Evolutionary conservation across 1,140 invertebrate genomes (phyloP).

Genomic region (Neuroterus valhalla): DNA sequence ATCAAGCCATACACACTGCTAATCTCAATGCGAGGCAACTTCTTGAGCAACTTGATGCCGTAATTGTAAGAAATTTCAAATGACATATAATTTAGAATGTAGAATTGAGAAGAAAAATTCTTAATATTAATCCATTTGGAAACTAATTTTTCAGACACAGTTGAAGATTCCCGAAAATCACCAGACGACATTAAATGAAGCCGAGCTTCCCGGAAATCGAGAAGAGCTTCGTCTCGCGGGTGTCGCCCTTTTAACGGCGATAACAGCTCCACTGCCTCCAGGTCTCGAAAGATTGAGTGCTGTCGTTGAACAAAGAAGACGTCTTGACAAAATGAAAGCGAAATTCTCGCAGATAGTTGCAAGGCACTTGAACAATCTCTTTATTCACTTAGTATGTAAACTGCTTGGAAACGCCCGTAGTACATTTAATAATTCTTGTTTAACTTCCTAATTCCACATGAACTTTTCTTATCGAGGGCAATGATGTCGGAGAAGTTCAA

Average conservation of each 20-base stretch:
- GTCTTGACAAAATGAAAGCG: conserved; percentile 88
- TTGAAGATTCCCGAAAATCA: conserved; percentile 84
- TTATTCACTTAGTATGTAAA: conserved; percentile 88
- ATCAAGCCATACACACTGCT: conserved; percentile 89
- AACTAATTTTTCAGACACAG: conserved; percentile 74
- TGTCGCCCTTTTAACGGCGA: conserved; percentile 84
- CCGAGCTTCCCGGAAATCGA: conserved; percentile 84
- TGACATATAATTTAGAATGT: too few species aligned
- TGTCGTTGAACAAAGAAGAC: conserved; percentile 91
- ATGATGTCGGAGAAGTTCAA: conserved; percentile 79
- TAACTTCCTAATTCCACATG: too few species aligned
- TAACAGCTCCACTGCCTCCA: conserved; percentile 74
- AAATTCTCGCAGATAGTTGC: conserved; percentile 89
- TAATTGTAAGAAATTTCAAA: conserved; percentile 80
- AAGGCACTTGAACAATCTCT: conserved; percentile 93
- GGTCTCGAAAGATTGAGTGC: conserved; percentile 81
- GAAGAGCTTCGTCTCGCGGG: conserved; percentile 87
- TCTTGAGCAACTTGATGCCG: conserved; percentile 85
- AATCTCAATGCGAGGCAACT: conserved; percentile 90
- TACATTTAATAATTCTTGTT: too few species aligned
- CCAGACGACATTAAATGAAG: conserved; percentile 82
- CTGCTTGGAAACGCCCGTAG: too few species aligned
- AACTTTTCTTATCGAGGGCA: conserved; percentile 74
- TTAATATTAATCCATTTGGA: conserved; percentile 14
- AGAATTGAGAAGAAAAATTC: not conserved